Evolutionary conservation across 2,888 invertebrate species (phyloP), one percentile per base, ranked within the genome.

Genomic region (Hanleya hanleyi): DNA sequence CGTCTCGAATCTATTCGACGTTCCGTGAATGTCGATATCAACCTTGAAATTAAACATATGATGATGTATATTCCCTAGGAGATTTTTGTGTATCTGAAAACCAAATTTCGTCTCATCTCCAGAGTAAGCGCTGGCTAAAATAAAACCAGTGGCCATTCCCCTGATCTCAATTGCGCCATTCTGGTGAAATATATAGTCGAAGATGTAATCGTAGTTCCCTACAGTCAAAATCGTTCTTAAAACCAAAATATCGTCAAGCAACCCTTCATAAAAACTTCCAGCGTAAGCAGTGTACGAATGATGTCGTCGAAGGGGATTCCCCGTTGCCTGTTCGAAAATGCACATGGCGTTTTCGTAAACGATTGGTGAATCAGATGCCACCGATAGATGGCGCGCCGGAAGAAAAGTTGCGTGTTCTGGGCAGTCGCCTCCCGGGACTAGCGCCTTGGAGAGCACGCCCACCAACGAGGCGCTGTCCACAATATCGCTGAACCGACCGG

Each of bases 141-240:
- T 83, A 73, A 85, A 87, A 0, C 88, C 88, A 6, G 86, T 84
- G 6, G 86, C 80, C 12, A 82, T 70, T 7, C 76, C 80, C 50
- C 80, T 78, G 4, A 80, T 70, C 73, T 86, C 83, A 6, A 86
- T 49, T 6, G 77, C 84, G 1, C 86, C 85, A 67, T 82, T 85
- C 68, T 86, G 86, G 50, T 87, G 84, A 65, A 88, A 85, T n/a
- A 84, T 77, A 26, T 83, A 84, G 70, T 88, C 88, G 37, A 86
- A 69, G 4, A 87, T 77, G 69, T 88, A 88, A 65, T 87, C 87
- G 69, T 87, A 87, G 70, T 87, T 87, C 6, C 74, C 77, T 6
- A 88, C 75, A 2, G 84, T 77, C 6, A 81, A 18, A 9, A 86
- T 81, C 18, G 81, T 81, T 49, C 87, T 70, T 6, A 87, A 65